A percentile compares a stretch with the other conserved stretches of the same genome.
phyloP scores from a whole-genome alignment of 2,888 invertebrate genomes.

The Toxonevra muliebris region DNA sequence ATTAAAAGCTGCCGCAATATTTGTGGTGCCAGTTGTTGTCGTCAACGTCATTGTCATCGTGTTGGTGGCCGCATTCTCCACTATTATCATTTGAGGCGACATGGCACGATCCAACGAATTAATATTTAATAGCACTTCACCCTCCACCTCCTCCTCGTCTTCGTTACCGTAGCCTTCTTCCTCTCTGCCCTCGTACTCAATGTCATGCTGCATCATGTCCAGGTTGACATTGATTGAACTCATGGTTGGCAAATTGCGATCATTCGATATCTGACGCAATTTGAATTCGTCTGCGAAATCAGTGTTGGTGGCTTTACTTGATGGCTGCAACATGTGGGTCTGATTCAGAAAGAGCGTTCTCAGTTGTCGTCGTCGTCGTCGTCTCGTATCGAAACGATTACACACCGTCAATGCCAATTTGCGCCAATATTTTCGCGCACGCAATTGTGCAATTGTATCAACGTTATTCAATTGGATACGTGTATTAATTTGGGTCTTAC shows the following conservation, averaged over 20 bases:
- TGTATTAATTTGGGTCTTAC: not conserved
- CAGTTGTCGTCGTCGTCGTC: not conserved
- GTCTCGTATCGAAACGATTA: conserved; percentile 17
- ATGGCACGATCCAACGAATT: conserved; percentile 19
- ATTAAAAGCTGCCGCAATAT: too few species aligned
- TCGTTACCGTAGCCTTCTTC: not conserved
- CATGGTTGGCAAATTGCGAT: conserved; percentile 22
- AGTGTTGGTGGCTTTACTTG: not conserved
- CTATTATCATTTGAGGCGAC: not conserved
- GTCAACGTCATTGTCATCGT: not conserved
- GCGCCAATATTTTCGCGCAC: conserved; percentile 32
- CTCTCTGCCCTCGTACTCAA: not conserved
- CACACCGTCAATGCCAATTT: conserved; percentile 31
- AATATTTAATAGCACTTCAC: conserved; percentile 30
- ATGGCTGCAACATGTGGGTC: too few species aligned
- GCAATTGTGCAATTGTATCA: conserved; percentile 11
- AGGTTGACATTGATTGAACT: not conserved
- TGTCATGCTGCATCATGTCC: not conserved
- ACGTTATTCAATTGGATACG: not conserved
- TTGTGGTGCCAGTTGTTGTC: not conserved
- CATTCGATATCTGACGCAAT: conserved; percentile 35
- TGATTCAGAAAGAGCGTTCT: not conserved
- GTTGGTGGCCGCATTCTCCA: not conserved
- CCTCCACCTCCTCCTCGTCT: not conserved
- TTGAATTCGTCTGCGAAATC: conserved; percentile 7